Evolutionary conservation across 2,113 vertebrate species (phyloP).

Genomic region (Bothrops jararaca): DNA sequence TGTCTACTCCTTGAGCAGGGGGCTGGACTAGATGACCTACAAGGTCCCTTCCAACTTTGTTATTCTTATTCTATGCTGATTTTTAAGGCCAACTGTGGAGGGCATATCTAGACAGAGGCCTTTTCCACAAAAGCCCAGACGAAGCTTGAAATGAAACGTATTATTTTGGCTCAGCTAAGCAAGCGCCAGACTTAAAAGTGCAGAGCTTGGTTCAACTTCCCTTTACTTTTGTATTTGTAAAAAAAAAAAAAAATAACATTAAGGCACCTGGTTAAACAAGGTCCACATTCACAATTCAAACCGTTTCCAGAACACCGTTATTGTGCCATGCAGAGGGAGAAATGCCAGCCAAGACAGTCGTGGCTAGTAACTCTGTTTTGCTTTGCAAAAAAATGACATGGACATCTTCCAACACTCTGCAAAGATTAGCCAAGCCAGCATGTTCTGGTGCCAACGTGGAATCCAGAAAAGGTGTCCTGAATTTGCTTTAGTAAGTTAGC

Average conservation of each 20-base stretch:
- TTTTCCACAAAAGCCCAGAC: background rate
- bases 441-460: background rate
- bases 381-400: background rate
- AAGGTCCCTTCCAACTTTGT: too few relatives aligned
- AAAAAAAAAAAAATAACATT: background rate
- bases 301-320: background rate
- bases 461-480: background rate
- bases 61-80: background rate
- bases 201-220: background rate
- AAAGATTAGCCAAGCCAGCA: background rate
- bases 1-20: too few relatives aligned
- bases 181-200: background rate
- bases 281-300: background rate
- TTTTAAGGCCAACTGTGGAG: background rate
- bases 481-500: background rate
- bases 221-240: background rate
- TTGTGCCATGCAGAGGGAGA: background rate
- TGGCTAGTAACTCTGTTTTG: background rate
- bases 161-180: background rate
- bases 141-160: background rate
- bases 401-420: background rate
- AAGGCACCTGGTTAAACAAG: slow-evolving; percentile 8
- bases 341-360: background rate
- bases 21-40: too few relatives aligned
- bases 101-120: background rate